phyloP scores from a whole-genome alignment of 2,888 invertebrate species.

The Cosmopolites sordidus region DNA sequence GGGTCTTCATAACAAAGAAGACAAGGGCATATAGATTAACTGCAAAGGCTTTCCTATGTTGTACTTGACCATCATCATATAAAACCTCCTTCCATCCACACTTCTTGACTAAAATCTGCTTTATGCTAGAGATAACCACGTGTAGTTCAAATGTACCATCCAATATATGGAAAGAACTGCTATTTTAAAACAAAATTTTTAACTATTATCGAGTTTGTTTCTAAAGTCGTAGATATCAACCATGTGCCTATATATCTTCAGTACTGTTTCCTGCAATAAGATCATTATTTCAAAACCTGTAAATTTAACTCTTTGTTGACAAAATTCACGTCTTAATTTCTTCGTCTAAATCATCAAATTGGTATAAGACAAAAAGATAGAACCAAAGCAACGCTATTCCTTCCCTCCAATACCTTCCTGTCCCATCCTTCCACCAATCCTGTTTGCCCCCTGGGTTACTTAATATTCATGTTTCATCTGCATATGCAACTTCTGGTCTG shows the following conservation, averaged over 20 bases:
- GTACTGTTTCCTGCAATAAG: slow-evolving; percentile 58
- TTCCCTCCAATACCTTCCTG: too few relatives aligned
- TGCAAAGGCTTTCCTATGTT: slow-evolving; percentile 57
- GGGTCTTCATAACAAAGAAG: too few relatives aligned
- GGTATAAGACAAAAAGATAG: slow-evolving; percentile 76
- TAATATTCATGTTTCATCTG: too few relatives aligned
- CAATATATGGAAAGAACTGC: neutral
- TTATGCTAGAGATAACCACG: slow-evolving; percentile 52
- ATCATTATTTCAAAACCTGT: slow-evolving; percentile 66
- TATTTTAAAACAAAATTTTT: slow-evolving; percentile 68
- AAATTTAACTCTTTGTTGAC: slow-evolving; percentile 73
- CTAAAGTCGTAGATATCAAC: slow-evolving; percentile 81
- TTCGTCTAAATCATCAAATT: slow-evolving; percentile 76
- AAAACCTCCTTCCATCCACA: slow-evolving; percentile 91
- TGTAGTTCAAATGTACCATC: neutral
- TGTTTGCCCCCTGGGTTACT: too few relatives aligned
- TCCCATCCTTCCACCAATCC: too few relatives aligned
- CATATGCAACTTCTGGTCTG: too few relatives aligned
- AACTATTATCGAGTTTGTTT: slow-evolving; percentile 60
- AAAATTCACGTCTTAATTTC: slow-evolving; percentile 63
- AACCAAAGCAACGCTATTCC: slow-evolving; percentile 91
- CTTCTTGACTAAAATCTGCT: slow-evolving; percentile 78
- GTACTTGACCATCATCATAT: slow-evolving; percentile 67
- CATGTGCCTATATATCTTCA: slow-evolving; percentile 75
- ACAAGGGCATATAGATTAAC: slow-evolving; percentile 78